Percentiles rank a stretch among this genome's conserved stretches.
These are phyloP conservation scores for Geotrupes spiniger DNA, from an alignment of 2,888 invertebrate species.

Conservation along the genomic window DNA sequence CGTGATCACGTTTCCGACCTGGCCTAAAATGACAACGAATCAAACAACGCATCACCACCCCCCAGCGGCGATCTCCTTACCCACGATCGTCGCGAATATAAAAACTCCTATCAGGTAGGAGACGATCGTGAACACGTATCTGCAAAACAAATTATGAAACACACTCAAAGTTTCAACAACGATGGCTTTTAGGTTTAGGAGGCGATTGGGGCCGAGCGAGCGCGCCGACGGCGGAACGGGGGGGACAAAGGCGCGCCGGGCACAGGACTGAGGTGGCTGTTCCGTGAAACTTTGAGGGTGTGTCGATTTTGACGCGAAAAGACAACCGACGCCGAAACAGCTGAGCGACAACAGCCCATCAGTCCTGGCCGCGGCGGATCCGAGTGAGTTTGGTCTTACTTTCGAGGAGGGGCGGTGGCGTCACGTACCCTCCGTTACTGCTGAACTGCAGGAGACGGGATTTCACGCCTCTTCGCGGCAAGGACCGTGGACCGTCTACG, in stretches of 20 bases:
- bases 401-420: conserved; percentile 27
- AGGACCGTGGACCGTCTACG: conserved; percentile 82
- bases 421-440: conserved; percentile 84
- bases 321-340: conserved; percentile 16
- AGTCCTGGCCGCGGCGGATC: conserved; percentile 45
- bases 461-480: conserved; percentile 86
- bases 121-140: conserved; percentile 94
- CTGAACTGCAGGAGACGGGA: conserved; percentile 88
- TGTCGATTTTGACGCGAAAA: background rate
- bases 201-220: background rate
- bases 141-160: conserved; percentile 51
- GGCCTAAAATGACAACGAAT: conserved; percentile 56
- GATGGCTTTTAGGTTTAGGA: background rate
- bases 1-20: conserved; percentile 97
- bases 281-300: conserved; percentile 22
- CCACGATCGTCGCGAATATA: conserved; percentile 96
- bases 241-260: conserved; percentile 21
- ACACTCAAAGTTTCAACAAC: conserved; percentile 48
- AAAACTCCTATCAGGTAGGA: conserved; percentile 97
- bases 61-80: too few relatives aligned
- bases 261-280: conserved; percentile 35
- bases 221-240: conserved; percentile 15
- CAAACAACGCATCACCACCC: conserved; percentile 7
- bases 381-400: conserved; percentile 6
- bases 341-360: conserved; percentile 42